Evolutionary conservation across 2,797 vertebrate species (phyloP).

Genomic region (Trachurus trachurus): DNA sequence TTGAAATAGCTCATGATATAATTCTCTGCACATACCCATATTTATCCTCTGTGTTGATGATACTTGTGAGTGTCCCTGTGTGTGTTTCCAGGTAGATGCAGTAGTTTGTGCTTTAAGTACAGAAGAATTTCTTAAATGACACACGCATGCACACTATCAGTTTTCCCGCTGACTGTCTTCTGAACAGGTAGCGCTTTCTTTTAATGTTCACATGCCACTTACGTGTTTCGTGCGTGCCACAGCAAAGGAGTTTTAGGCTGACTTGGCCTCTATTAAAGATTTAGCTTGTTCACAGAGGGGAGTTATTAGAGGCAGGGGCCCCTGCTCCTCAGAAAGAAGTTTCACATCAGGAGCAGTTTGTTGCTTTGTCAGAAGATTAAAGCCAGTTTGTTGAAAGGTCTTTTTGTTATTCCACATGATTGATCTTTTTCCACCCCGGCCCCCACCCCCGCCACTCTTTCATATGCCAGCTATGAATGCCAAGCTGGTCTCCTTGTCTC

Average conservation of each 20-base stretch:
- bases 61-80: neutral
- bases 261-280: constrained; percentile 83
- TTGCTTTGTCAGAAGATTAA: constrained; percentile 84
- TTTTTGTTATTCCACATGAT: constrained; percentile 79
- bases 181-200: constrained; percentile 6
- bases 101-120: neutral
- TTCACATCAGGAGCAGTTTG: constrained; percentile 81
- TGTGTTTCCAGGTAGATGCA: neutral
- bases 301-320: constrained; percentile 79
- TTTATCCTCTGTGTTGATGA: constrained; percentile 10
- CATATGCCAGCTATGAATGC: constrained; percentile 53
- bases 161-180: neutral
- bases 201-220: constrained; percentile 27
- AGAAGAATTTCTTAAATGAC: neutral
- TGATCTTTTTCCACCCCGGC: constrained; percentile 70
- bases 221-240: constrained; percentile 26
- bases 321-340: constrained; percentile 63
- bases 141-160: neutral
- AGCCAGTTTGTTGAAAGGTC: constrained; percentile 80
- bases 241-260: constrained; percentile 50
- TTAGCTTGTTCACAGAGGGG: constrained; percentile 77
- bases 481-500: constrained; percentile 29
- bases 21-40: constrained; percentile 40
- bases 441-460: constrained; percentile 44
- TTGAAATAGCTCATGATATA: constrained; percentile 63